Evolutionary conservation across 2,797 vertebrate species (phyloP), one percentile per base, ranked within the genome.

Genomic region (Sebastes glaucus): DNA sequence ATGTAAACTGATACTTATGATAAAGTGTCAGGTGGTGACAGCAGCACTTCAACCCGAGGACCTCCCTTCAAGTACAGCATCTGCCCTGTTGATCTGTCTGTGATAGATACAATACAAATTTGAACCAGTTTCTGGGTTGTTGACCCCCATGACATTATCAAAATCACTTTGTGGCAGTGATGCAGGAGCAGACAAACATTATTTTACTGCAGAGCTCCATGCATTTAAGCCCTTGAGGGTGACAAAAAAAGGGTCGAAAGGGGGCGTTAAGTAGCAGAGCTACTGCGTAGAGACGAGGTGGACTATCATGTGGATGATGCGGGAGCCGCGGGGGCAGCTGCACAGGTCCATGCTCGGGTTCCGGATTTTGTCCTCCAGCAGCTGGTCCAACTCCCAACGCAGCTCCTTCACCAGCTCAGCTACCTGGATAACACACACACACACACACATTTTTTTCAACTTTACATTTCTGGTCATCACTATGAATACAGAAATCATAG

Each of bases 351-450:
- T 98, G 93, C 95, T 98, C 0, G 99, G 99, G 65, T 93, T 98
- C 87, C 95, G 96, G 88, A 99, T 99, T 92, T 99, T 99, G 84
- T 99, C 98, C 88, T 99, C 97, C 72, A 99, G 95, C 18, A 99
- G 96, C 90, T 97, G 96, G 92, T 99, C 99, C 49, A 99, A 93
- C 89, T 99, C 98, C 64, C 95, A 97, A 64, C 98, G 97, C 82
- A 99, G 93, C 93, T 98, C 97, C 57, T 97, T 98, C 62, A 99
- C 96, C 90, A 99, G 90, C 91, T 99, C 98, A 0, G 97, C 98
- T 79, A 99, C 97, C 99, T 99, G 61, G 5, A 79, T 4, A 5
- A 80, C 62, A 87, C 25, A 80, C 32, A 56, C 32, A 56, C n/a
- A 70, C 27, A 53, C 20, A 52, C n/a, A n/a, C n/a, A n/a, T 9